These are phyloP conservation scores for Acrocyrtus sp. DNA, from an alignment of 2,888 invertebrate genomes.

Conservation along the genomic window DNA sequence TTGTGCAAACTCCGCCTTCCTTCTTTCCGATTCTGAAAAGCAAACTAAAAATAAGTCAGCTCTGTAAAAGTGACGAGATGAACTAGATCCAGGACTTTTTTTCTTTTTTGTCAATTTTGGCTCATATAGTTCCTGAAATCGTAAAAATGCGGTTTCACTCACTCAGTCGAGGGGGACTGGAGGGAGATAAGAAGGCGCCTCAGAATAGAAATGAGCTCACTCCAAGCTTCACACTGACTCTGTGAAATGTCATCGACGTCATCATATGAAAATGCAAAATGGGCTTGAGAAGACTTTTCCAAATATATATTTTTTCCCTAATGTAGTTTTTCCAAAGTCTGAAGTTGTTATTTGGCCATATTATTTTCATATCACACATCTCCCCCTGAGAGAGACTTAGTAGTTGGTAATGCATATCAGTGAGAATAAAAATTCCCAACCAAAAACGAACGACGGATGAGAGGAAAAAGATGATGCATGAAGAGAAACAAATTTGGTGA, in stretches of 20 bases:
- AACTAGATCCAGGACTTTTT: no score
- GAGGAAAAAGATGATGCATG: no score
- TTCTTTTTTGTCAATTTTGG: no score
- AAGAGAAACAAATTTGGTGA: no score
- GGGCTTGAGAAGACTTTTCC: not conserved
- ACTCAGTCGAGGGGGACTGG: not conserved
- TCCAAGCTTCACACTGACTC: not conserved
- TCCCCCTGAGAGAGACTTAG: not conserved
- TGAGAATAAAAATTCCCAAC: no score
- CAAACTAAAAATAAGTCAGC: not conserved
- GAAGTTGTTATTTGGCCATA: no score
- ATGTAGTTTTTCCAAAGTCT: not conserved
- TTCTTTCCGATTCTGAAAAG: not conserved
- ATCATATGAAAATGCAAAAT: not conserved
- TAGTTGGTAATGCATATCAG: not conserved
- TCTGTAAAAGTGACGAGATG: not conserved
- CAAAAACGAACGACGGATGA: no score
- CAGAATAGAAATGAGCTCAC: not conserved
- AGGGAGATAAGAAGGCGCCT: slow-evolving; percentile 6
- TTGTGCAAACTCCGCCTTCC: not conserved
- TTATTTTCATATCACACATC: no score
- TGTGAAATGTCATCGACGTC: not conserved
- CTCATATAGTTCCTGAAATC: no score
- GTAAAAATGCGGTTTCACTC: not conserved
- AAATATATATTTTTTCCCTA: not conserved